These are phyloP conservation scores for Allobates femoralis DNA, from an alignment of 2,797 vertebrate species.

Conservation along the genomic window DNA sequence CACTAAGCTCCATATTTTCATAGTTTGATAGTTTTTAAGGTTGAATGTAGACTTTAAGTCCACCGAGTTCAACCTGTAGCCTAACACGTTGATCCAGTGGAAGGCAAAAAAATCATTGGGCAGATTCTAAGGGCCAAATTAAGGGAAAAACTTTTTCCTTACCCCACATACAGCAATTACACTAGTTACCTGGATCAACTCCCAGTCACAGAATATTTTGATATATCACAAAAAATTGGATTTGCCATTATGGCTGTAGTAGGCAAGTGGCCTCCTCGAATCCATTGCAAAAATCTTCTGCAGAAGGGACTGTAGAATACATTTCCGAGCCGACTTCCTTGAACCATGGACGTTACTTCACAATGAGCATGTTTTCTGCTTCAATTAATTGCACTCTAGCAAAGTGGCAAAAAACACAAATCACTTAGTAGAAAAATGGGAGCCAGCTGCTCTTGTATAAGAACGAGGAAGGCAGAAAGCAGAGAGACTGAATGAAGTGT, in stretches of 20 bases:
- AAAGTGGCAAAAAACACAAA: conserved; percentile 79
- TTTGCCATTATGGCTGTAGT: not conserved
- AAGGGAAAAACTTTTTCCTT: too few species aligned
- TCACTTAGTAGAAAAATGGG: conserved; percentile 80
- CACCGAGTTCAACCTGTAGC: too few species aligned
- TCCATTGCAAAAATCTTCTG: not conserved
- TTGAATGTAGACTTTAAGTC: too few species aligned
- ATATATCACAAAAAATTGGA: not conserved
- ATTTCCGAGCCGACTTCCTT: conserved; percentile 56
- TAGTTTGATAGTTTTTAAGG: too few species aligned
- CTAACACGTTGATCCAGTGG: too few species aligned
- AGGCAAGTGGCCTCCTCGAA: not conserved
- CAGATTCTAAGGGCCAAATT: too few species aligned
- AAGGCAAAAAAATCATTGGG: too few species aligned
- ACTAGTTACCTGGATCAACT: too few species aligned
- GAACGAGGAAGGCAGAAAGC: conserved; percentile 74
- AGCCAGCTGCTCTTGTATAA: conserved; percentile 80
- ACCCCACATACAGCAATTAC: too few species aligned
- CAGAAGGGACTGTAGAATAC: not conserved
- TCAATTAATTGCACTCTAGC: conserved; percentile 78
- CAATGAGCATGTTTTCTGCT: conserved; percentile 69
- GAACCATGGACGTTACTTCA: conserved; percentile 60
- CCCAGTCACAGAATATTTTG: too few species aligned
- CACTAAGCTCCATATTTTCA: too few species aligned
- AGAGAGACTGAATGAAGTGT: conserved; percentile 78